A percentile compares a stretch with the other conserved stretches of the same genome.
Evolutionary conservation across 2,888 invertebrate genomes (phyloP).

Genomic region (Luperina testacea): DNA sequence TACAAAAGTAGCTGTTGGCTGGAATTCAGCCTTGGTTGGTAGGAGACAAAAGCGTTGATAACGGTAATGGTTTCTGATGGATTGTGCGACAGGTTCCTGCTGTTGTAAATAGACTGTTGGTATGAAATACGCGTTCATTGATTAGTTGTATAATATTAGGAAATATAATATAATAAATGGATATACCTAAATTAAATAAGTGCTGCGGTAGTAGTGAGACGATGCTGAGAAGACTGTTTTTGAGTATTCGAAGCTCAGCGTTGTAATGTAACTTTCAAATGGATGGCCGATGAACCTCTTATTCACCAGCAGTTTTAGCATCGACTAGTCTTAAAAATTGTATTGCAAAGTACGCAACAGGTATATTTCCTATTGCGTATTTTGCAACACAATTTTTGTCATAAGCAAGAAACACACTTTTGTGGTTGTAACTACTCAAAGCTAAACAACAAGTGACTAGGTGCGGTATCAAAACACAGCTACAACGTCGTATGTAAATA

Average conservation of each 20-base stretch:
- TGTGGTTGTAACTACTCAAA: neutral
- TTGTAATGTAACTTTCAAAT: neutral
- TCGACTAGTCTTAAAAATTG: neutral
- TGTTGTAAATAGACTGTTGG: slow-evolving; percentile 9
- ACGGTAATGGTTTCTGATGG: slow-evolving; percentile 62
- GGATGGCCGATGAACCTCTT: neutral
- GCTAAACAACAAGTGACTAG: neutral
- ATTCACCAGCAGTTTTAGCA: neutral
- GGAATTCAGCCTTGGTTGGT: slow-evolving; percentile 57
- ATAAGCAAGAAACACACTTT: neutral
- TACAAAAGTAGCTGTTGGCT: slow-evolving; percentile 34
- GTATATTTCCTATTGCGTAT: neutral
- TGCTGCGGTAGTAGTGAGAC: neutral
- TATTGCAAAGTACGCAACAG: neutral
- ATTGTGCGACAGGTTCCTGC: slow-evolving; percentile 49
- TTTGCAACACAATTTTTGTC: neutral
- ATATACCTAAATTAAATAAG: neutral
- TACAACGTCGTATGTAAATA: slow-evolving; percentile 29
- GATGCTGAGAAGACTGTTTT: too few relatives aligned
- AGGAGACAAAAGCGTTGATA: slow-evolving; percentile 59
- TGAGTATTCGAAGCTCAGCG: neutral
- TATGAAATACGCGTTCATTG: slow-evolving; percentile 28
- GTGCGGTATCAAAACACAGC: neutral
- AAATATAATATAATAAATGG: neutral
- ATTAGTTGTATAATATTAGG: slow-evolving; percentile 4